phyloP scores from a whole-genome alignment of 2,113 vertebrate genomes.

The Athene cunicularia region DNA sequence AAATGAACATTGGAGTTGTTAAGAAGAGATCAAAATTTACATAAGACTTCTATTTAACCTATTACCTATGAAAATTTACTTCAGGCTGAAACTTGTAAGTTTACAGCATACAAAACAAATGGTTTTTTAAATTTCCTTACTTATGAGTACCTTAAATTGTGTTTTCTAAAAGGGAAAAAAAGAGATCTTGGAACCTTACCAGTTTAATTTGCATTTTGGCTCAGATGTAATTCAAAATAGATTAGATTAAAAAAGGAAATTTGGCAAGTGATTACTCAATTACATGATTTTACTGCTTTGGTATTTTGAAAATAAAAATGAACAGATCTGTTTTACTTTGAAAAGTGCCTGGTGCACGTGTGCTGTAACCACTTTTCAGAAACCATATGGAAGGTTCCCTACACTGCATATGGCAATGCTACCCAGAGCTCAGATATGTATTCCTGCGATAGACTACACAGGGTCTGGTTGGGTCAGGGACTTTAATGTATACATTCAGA shows the following conservation, averaged over 20 bases:
- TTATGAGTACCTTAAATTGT: slow-evolving; percentile 71
- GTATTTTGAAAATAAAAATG: slow-evolving; percentile 74
- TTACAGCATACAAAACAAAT: slow-evolving; percentile 64
- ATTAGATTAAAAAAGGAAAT: slow-evolving; percentile 81
- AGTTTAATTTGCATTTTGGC: slow-evolving; percentile 82
- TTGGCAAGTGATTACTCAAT: slow-evolving; percentile 83
- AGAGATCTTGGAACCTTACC: slow-evolving; percentile 70
- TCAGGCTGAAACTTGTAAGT: slow-evolving; percentile 63
- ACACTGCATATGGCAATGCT: not conserved
- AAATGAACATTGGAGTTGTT: not conserved
- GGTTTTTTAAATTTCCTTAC: slow-evolving; percentile 63
- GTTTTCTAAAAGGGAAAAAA: slow-evolving; percentile 40
- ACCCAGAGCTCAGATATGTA: not conserved
- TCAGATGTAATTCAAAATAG: slow-evolving; percentile 78
- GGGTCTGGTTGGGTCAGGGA: not conserved
- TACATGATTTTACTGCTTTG: slow-evolving; percentile 81
- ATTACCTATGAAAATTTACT: slow-evolving; percentile 56
- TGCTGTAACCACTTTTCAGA: slow-evolving; percentile 63
- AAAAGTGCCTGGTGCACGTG: slow-evolving; percentile 68
- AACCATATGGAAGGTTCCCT: slow-evolving; percentile 44
- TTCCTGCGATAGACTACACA: not conserved
- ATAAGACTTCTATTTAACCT: slow-evolving; percentile 56
- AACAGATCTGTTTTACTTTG: slow-evolving; percentile 75
- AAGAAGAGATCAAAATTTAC: slow-evolving; percentile 62
- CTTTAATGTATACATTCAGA: not conserved